Evolutionary conservation across 2,113 vertebrate species (phyloP), one percentile per base, ranked within the genome.

Genomic region (Microcebus murinus): DNA sequence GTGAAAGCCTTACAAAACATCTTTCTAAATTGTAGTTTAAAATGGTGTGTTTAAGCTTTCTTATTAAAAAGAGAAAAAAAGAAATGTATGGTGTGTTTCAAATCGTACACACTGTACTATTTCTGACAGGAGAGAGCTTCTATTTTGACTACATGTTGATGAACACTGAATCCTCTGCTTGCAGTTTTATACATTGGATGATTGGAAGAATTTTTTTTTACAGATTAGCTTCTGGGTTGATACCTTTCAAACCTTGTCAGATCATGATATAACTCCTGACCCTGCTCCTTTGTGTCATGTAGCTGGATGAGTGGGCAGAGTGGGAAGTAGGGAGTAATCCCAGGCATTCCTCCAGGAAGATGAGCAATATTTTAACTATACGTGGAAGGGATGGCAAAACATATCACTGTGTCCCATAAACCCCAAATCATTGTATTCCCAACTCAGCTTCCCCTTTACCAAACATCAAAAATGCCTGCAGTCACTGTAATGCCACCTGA

Each of bases 21-120:
- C 67, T 92, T 96, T 95, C 39, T 82, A 93, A 96, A 94, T 67
- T 88, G 50, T 63, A 57, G 27, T 91, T 91, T 89, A 94, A 93
- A 96, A 95, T 86, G 17, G 14, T 83, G 6, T 81, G 34, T 82
- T 96, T 94, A 71, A 93, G 73, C 1, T 70, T 97, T 89, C 1
- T 59, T 95, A 20, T 88, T 79, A 57, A 74, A 83, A 84, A 68
- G 68, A 48, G 52, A 65, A n/a, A 39, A 91, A 91, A 76, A 48
- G 73, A 87, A 59, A 91, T 0, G 1, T 70, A 42, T 36, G 10
- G 1, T 73, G 4, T 71, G 8, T 90, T 95, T 96, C 50, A 52
- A 42, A 36, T 55, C 87, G 55, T 36, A 76, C 14, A 52, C 4
- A 68, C 10, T 57, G 1, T 34, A 52, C 57, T 34, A 36, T 86